Base-by-base conservation (phyloP, 2,888 invertebrate species). In the Cheilosia scutellata region DNA sequence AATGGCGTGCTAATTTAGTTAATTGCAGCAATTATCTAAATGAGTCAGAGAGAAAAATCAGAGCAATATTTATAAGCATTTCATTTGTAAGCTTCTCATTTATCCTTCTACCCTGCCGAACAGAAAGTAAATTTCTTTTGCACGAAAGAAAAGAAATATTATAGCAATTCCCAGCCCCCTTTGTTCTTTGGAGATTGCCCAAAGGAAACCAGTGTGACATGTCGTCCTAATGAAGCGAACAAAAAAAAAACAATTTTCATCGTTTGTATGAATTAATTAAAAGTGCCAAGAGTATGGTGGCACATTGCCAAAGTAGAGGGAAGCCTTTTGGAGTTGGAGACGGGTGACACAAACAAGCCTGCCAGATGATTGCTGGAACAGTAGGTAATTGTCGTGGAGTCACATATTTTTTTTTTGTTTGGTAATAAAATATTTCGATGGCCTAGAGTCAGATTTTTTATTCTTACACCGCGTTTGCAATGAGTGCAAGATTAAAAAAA, bases 211-310 rank as follows among this genome's bases (percentile, higher is more conserved):
- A 47, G 55, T 83, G 83, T 83, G 83, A 83, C 83, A 83, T 83
- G 74, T 79, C 83, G 83, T 79, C 79, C 79, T 83, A 83, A 83
- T 83, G 83, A 83, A 83, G 62, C 74, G 71, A 71, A 82, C 25
- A n/a, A 44, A 44, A 75, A 68, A 66, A 79, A 83, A 62, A 74
- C 62, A 68, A 33, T 72, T 68, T 68, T 33, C 68, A 83, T 74
- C 68, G 72, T 79, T 79, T 74, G 83, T 79, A 83, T 83, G 83
- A 83, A 83, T 83, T 83, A 83, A 83, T 83, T 83, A 83, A 83
- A 83, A 83, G 74, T 40, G 57, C 42, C 29, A 29, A 83, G 29
- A 68, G 25, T 42, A 9, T 29, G 20, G 20, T 51, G 68, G 76
- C 65, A 76, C 25, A 42, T 51, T 66, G 66, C 66, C 76, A 76